Percentiles rank a stretch among this genome's conserved stretches.
phyloP scores from a whole-genome alignment of 2,888 invertebrate species.

The Cheilosia scutellata region DNA sequence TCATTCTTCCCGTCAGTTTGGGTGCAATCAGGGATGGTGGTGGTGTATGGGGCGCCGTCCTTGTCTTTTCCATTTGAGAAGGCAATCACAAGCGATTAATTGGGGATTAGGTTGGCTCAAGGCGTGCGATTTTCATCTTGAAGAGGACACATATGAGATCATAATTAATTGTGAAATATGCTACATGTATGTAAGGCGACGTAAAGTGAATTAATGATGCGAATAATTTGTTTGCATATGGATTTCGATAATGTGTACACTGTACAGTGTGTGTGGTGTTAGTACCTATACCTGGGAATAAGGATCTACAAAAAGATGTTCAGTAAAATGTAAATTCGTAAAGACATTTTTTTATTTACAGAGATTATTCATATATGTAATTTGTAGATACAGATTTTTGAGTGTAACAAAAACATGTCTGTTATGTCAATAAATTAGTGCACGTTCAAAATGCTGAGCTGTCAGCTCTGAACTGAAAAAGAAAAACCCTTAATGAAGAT shows the following conservation, averaged over 20 bases:
- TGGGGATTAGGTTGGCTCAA: constrained; percentile 67
- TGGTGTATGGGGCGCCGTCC: constrained; percentile 34
- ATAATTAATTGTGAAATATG: constrained; percentile 70
- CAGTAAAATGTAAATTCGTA: background rate
- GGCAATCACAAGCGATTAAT: constrained; percentile 70
- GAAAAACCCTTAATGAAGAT: no score
- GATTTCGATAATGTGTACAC: constrained; percentile 5
- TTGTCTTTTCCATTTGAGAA: constrained; percentile 52
- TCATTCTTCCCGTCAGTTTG: constrained; percentile 67
- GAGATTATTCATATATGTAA: no score
- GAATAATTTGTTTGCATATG: constrained; percentile 49
- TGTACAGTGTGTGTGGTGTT: background rate
- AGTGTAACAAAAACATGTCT: no score
- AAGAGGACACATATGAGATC: constrained; percentile 53
- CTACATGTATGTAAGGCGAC: constrained; percentile 55
- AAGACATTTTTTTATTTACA: background rate
- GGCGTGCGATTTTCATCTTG: constrained; percentile 22
- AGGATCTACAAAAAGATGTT: background rate
- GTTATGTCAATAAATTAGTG: no score
- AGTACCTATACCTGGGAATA: constrained; percentile 1
- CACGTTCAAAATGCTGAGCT: no score
- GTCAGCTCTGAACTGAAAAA: no score
- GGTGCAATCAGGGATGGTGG: background rate
- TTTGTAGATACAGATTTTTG: no score
- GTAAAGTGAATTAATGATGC: constrained; percentile 55